Evolutionary conservation across 2,797 vertebrate genomes (phyloP).

Genomic region (Poecilia picta): DNA sequence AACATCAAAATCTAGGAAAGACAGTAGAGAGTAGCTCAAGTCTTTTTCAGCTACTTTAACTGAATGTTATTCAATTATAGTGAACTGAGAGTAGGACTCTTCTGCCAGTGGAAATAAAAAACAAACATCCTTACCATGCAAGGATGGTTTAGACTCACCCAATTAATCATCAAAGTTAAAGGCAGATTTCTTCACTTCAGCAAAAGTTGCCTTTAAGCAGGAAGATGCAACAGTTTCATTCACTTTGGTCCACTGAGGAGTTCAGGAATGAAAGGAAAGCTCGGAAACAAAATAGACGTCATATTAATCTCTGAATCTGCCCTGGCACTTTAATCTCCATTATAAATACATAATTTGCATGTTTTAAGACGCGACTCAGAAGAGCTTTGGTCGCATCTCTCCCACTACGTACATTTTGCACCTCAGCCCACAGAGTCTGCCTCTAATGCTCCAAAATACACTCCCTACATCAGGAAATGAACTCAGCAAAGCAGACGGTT

Average conservation of each 20-base stretch:
- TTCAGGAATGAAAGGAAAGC: conserved; percentile 9
- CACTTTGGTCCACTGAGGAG: conserved; percentile 3
- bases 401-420: conserved; percentile 9
- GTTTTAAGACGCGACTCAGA: conserved; percentile 53
- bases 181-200: not conserved
- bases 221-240: conserved; percentile 18
- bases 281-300: conserved; percentile 32
- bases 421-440: conserved; percentile 29
- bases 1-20: conserved; percentile 38
- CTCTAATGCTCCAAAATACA: conserved; percentile 24
- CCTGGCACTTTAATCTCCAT: conserved; percentile 47
- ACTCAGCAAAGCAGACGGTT: conserved; percentile 19
- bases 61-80: conserved; percentile 1
- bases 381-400: conserved; percentile 46
- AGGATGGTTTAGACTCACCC: not conserved
- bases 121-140: not conserved
- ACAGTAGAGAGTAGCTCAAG: conserved; percentile 22
- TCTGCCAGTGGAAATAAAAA: conserved; percentile 30
- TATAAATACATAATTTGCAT: conserved; percentile 51
- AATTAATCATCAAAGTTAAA: conserved; percentile 14
- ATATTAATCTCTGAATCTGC: conserved; percentile 48
- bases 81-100: conserved; percentile 13
- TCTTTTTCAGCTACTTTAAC: conserved; percentile 11
- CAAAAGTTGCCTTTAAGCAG: conserved; percentile 17
- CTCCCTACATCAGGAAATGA: conserved; percentile 13